Base-by-base conservation (phyloP, 2,888 invertebrate species). In the Amblyteles armatorius region DNA sequence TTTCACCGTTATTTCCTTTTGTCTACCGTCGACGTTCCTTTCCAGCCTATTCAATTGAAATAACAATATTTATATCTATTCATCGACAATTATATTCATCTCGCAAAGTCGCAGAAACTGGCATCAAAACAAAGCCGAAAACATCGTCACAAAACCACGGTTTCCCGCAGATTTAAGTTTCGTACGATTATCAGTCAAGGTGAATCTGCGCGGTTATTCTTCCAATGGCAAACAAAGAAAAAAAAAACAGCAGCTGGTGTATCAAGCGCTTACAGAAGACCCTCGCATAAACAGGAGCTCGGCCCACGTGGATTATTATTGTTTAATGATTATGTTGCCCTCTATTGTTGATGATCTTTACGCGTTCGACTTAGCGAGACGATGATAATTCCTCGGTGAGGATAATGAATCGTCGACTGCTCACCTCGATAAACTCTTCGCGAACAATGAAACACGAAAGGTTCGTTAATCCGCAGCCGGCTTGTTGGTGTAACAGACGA, bases 301-400 rank as follows among this genome's bases (percentile, higher is more conserved):
- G 57, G 63, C 50, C 76, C 83, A 80, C 79, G 83, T 79, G 83
- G 79, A 83, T 76, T 79, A 73, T 44, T 4, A 57, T 19, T 7
- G 48, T 73, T 63, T 16, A n/a, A 60, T 19, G 1, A 22, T n/a
- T 11, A 11, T 48, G 16, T 52, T 26, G 5, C 11, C 9, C 2
- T 63, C 13, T 6, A 9, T 33, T 3, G 13, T 63, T 2, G 16
- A 16, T n/a, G 0, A 26, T 11, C 3, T n/a, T 13, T 19, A 3
- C 13, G 22, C 57, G 26, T 22, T 26, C 63, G 22, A 50, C 33
- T 50, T 55, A 29, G 29, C 48, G n/a, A 36, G 16, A 22, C n/a
- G 6, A 52, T 6, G 1, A 52, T 16, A n/a, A 16, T 33, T 52
- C 29, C 1, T 50, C 57, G 5, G n/a, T 13, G 1, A 3, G 11